Evolutionary conservation across 2,888 invertebrate species (phyloP).

Genomic region (Lithosia quadra): DNA sequence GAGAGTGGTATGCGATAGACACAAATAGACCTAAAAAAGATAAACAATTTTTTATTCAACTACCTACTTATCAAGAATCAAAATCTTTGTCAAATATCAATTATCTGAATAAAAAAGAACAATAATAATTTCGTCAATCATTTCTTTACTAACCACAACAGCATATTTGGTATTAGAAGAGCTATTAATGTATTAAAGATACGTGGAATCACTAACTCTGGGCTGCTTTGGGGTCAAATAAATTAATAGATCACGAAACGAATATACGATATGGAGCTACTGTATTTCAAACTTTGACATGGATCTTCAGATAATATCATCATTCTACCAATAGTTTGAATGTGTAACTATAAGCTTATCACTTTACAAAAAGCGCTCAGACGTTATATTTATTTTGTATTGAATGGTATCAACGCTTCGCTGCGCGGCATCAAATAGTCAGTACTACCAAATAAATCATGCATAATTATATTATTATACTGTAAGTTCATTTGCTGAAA

Average conservation of each 20-base stretch:
- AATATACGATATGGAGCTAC: slow-evolving; percentile 14
- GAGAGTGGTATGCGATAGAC: too few species aligned
- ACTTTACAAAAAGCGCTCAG: slow-evolving; percentile 15
- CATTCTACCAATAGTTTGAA: slow-evolving; percentile 25
- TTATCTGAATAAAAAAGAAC: neutral
- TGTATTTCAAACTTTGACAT: slow-evolving; percentile 30
- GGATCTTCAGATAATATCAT: slow-evolving; percentile 32
- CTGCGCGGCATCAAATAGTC: too few species aligned
- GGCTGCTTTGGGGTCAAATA: neutral
- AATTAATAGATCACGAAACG: slow-evolving; percentile 10
- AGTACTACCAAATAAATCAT: too few species aligned
- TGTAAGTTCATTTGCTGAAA: too few species aligned
- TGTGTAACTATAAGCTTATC: slow-evolving; percentile 29
- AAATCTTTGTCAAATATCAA: neutral
- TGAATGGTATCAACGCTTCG: too few species aligned
- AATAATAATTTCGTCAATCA: neutral
- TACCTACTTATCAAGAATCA: neutral
- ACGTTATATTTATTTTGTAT: neutral
- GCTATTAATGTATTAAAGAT: neutral
- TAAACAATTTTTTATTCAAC: too few species aligned
- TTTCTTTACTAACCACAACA: neutral
- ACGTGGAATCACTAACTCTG: neutral
- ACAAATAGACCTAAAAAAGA: too few species aligned
- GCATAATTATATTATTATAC: too few species aligned
- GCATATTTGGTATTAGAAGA: neutral